A percentile compares a stretch with the other conserved stretches of the same genome.
Conservation (phyloP, 2,888 invertebrate species). For the Papilio gigon region DNA sequence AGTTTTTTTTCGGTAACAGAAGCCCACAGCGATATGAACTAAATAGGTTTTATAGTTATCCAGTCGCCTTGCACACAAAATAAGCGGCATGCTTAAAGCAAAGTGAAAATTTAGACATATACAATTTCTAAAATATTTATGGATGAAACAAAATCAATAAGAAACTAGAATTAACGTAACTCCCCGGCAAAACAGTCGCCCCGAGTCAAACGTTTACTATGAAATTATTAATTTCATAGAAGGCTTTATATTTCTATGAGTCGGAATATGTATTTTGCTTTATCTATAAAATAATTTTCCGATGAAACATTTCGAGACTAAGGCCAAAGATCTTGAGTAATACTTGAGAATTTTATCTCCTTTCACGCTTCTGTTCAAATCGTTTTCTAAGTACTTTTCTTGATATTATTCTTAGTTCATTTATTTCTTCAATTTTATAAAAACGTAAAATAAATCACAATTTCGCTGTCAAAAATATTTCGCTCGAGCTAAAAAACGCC, state of each 20-base stretch:
- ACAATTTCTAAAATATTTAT: background rate
- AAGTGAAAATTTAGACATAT: background rate
- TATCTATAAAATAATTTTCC: background rate
- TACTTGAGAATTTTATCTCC: background rate
- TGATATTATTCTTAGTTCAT: too few relatives aligned
- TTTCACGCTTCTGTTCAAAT: background rate
- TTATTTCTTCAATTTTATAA: background rate
- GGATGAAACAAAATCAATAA: background rate
- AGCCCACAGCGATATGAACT: background rate
- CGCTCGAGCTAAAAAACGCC: background rate
- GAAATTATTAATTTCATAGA: background rate
- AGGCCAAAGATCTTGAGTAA: background rate
- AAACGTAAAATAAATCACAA: background rate
- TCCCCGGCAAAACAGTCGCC: background rate
- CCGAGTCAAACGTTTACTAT: background rate
- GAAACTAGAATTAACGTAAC: background rate
- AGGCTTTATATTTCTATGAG: background rate
- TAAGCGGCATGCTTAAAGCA: background rate
- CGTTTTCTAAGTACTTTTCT: background rate
- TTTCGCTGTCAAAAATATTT: background rate
- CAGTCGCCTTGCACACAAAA: conserved; percentile 22
- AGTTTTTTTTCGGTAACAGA: background rate
- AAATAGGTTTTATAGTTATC: background rate
- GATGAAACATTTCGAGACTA: background rate
- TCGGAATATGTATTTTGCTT: background rate